Evolutionary conservation across 2,113 vertebrate genomes (phyloP).

Genomic region (Stercorarius parasiticus): DNA sequence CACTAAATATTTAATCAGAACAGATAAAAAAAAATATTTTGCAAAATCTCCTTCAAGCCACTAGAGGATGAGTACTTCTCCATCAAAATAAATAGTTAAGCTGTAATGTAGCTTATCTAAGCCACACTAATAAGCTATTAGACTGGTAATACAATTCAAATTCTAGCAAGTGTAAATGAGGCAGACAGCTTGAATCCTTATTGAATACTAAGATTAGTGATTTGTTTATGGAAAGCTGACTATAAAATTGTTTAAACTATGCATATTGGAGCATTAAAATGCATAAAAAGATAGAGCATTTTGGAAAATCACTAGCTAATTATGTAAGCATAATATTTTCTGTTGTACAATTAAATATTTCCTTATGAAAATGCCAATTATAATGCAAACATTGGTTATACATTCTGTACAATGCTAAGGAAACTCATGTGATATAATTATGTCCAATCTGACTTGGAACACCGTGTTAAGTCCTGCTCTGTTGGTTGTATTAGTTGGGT

Average conservation of each 20-base stretch:
- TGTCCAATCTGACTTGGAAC: neutral
- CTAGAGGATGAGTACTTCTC: constrained; percentile 30
- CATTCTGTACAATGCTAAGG: neutral
- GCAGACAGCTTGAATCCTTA: neutral
- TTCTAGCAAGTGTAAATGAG: constrained; percentile 25
- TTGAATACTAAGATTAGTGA: neutral
- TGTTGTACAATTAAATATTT: neutral
- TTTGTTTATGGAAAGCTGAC: neutral
- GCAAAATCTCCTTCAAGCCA: constrained; percentile 32
- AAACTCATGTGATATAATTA: neutral
- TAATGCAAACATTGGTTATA: neutral
- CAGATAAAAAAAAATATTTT: neutral
- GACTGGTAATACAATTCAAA: constrained; percentile 46
- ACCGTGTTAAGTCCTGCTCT: neutral
- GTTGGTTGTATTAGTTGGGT: neutral
- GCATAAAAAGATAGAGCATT: neutral
- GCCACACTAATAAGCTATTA: constrained; percentile 42
- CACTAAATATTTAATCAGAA: constrained; percentile 56
- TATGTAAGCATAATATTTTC: neutral
- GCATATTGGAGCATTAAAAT: neutral
- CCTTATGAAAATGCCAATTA: neutral
- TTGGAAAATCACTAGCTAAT: neutral
- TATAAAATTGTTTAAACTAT: constrained; percentile 1
- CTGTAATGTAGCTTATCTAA: constrained; percentile 48
- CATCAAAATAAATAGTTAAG: constrained; percentile 55